Base-by-base conservation (phyloP, 2,113 vertebrate genomes). In the Brachirus orientalis region DNA sequence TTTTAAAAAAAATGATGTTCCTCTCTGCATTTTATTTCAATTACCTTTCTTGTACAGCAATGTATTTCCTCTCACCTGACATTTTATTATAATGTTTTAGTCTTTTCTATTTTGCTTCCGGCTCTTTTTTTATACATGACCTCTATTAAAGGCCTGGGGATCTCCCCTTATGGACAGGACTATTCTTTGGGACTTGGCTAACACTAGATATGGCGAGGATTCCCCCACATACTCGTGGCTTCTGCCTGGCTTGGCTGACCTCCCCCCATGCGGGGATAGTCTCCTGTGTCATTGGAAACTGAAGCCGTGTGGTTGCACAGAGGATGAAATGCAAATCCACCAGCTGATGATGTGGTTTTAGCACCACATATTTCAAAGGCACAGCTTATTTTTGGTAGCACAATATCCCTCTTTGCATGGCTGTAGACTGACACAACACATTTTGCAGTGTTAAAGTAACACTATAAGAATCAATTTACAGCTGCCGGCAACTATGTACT, bases 271-370 rank as follows among this genome's bases (percentile, higher is more conserved):
- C 56, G 65, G 59, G 37, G 51, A 61, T 62, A 20, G 43, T 52
- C 28, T 84, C 52, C 11, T 36, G 22, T 72, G 68, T 74, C 52
- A 38, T 7, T 47, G 63, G 67, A 82, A 84, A 82, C 19, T 61
- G 40, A 63, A 59, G 58, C 58, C 79, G 28, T 14, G 18, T 60
- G 71, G 48, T 52, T 52, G 33, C 53, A 36, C 13, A 7, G 33
- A 69, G 51, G 74, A 82, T 73, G 84, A 86, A 80, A 73, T 65
- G 47, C 68, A 80, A 67, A 28, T 59, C 69, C 14, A 69, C 53
- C 17, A 9, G n/a, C 41, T 55, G 10, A 51, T 64, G 61, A 79
- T 63, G n/a, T 6, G 72, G 14, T 67, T 58, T 61, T 55, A 47
- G 50, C 52, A 4, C 52, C 16, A 57, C 48, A 62, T 72, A 72